Conservation (phyloP, 2,888 invertebrate species). For the Sinohyriopsis cumingii region DNA sequence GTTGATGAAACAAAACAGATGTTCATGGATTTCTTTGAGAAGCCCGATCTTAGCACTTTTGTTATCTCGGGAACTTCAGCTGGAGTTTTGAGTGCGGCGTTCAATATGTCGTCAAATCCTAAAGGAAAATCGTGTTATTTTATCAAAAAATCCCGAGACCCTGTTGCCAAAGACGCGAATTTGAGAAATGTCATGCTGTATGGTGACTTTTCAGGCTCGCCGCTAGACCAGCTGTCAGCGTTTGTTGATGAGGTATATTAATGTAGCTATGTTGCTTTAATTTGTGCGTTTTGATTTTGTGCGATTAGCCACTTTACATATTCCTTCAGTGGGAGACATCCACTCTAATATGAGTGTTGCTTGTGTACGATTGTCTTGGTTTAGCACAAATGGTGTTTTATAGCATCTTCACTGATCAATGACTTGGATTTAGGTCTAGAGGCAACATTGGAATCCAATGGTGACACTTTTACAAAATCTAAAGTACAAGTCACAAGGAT, state of each 20-base stretch:
- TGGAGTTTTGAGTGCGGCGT: constrained; percentile 82
- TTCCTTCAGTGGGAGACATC: background rate
- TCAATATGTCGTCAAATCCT: constrained; percentile 86
- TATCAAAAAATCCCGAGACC: constrained; percentile 81
- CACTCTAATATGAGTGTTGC: too few relatives aligned
- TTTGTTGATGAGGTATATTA: constrained; percentile 86
- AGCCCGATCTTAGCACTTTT: constrained; percentile 55
- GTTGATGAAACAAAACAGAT: constrained; percentile 66
- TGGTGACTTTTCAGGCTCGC: constrained; percentile 89
- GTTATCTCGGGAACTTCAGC: constrained; percentile 41
- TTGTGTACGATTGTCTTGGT: too few relatives aligned
- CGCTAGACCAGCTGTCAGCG: constrained; percentile 91
- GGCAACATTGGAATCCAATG: too few relatives aligned
- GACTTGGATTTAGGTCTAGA: too few relatives aligned
- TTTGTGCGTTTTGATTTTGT: background rate
- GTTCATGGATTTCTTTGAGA: constrained; percentile 69
- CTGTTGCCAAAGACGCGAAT: constrained; percentile 76
- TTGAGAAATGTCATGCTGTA: constrained; percentile 81
- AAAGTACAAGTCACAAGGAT: too few relatives aligned
- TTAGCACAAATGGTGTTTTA: too few relatives aligned
- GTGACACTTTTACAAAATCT: too few relatives aligned
- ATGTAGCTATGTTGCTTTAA: too few relatives aligned
- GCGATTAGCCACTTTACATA: background rate
- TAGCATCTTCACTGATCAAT: too few relatives aligned
- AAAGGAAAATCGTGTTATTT: constrained; percentile 78